Base-by-base conservation (phyloP, 1,140 invertebrate species). In the Megalonaias nervosa region DNA sequence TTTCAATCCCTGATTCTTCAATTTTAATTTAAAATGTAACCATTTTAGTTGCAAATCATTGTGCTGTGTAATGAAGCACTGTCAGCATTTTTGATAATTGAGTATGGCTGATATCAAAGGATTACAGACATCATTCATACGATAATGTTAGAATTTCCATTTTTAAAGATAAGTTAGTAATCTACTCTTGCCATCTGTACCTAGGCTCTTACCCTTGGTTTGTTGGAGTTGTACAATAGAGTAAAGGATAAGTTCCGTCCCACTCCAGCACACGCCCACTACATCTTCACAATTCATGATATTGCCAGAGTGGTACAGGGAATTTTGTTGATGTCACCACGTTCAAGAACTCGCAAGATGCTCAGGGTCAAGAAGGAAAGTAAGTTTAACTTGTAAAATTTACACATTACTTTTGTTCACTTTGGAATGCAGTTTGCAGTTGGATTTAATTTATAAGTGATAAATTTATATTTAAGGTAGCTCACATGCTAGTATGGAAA, bases 271-370 rank as follows among this genome's bases (percentile, higher is more conserved):
- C 85, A 87, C 68, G 84, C 89, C 11, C 88, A 90, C 73, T 91
- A 90, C 68, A 69, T 90, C 56, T 91, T 91, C 79, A 82, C 85
- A 38, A 82, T 91, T 12, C 88, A 90, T 71, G 89, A 90, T 71
- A 70, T 91, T 17, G 75, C 82, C 13, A 76, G 75, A 55, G 85
- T 90, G 38, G 79, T 91, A 16, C 85, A 90, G 38, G 90, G 90
- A 21, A 85, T 91, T 14, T 74, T 89, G 58, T 84, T 91, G 26
- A 84, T 91, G 87, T 90, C 89, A 12, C 89, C 90, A 62, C 82
- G 88, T 60, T 86, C 86, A 79, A 82, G 82, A 61, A 80, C 86
- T 57, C 72, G 81, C 31, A 88, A 87, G 74, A 82, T 83, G 74
- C 81, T 85, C 70, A 74, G 81, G 21, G 79, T 81, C 31, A 87